These are phyloP conservation scores for Thryonomys swinderianus DNA, from an alignment of 2,113 vertebrate genomes.

Conservation along the genomic window DNA sequence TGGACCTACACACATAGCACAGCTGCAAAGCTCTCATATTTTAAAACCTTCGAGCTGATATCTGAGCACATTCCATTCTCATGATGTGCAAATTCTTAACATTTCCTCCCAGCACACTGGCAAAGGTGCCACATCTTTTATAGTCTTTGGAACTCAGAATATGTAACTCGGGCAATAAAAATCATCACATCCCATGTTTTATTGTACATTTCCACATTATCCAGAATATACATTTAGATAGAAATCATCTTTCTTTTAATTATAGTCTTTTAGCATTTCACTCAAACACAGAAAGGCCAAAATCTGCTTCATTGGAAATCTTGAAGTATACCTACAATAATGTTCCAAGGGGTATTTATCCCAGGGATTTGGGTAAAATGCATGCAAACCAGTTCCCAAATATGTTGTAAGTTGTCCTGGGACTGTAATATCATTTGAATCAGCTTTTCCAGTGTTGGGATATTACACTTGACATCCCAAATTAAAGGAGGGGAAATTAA, in stretches of 20 bases:
- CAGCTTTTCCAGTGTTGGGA: background rate
- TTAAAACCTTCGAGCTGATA: conserved; percentile 52
- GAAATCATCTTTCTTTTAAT: conserved; percentile 28
- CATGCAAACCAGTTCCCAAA: background rate
- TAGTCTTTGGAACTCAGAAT: conserved; percentile 28
- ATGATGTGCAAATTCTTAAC: conserved; percentile 44
- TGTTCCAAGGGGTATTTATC: background rate
- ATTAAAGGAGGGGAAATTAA: background rate
- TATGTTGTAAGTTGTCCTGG: background rate
- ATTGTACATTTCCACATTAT: background rate
- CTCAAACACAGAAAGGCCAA: background rate
- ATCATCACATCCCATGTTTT: background rate
- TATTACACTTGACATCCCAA: background rate
- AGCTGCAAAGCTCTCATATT: background rate
- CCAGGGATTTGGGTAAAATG: background rate
- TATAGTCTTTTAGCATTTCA: conserved; percentile 11
- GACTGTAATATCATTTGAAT: background rate
- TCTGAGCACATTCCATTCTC: conserved; percentile 60
- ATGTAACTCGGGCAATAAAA: conserved; percentile 47
- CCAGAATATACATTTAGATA: conserved; percentile 35
- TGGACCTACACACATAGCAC: background rate
- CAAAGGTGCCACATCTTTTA: background rate
- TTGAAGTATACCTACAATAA: background rate
- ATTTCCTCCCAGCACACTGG: conserved; percentile 25
- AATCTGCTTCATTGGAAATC: conserved; percentile 13